Base-by-base conservation (phyloP, 2,113 vertebrate species). In the Myrmophylax atrothorax region DNA sequence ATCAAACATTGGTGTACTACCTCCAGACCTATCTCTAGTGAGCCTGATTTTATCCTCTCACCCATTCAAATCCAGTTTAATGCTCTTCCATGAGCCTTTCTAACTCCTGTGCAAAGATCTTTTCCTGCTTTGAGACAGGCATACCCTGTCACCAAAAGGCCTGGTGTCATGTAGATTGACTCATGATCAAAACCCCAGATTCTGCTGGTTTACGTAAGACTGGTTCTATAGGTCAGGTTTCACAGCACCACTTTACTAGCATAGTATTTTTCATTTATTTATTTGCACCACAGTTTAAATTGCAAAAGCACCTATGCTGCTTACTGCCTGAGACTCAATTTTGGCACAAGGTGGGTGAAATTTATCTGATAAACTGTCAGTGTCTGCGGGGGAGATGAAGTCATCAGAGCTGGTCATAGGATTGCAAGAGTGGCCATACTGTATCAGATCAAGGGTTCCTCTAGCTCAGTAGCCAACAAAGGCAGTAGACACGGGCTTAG, bases 111-210 rank as follows among this genome's bases (percentile, higher is more conserved):
- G n/a, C 25, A 59, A 69, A 47, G 22, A n/a, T 53, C 24, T 37
- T 40, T 50, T 40, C 31, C 35, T 15, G 15, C n/a, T 69, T 10
- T 70, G 29, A 81, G 29, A 76, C 16, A 76, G 20, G 7, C 4
- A 5, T 31, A 33, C 15, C 20, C 13, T 58, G 29, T 52, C 5
- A 20, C 56, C 37, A 62, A 10, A 18, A 63, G 26, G 18, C 7
- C 15, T 53, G 50, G 8, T 18, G 13, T 76, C 7, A 3, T 44
- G 19, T 14, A 84, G 16, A 46, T 50, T 28, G 26, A 53, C 25
- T 10, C 18, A 59, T 29, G 14, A 85, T 4, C 4, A 80, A 67
- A 23, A 1, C 0, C 0, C 25, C 29, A 10, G 40, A 60, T 72
- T 49, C 19, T 72, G 12, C 23, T 47, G 49, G 13, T 31, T 91